Conservation (phyloP, 2,113 vertebrate species). For the Melanotaenia duboulayi region DNA sequence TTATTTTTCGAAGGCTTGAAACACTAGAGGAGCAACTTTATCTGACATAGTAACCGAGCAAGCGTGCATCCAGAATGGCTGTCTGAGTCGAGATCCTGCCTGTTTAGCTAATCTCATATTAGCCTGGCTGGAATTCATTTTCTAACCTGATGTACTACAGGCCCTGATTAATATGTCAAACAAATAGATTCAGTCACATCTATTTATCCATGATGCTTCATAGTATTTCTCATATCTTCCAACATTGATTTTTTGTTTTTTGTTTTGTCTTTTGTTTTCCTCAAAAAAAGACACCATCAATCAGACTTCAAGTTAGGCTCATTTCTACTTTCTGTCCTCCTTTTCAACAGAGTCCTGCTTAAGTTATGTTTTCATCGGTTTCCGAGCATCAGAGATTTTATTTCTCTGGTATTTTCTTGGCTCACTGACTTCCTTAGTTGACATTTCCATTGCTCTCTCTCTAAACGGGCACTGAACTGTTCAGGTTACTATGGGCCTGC, state of each 20-base stretch:
- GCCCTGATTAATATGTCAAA: slow-evolving; percentile 63
- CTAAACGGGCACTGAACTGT: slow-evolving; percentile 33
- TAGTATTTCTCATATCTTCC: slow-evolving; percentile 38
- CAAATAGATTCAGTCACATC: slow-evolving; percentile 66
- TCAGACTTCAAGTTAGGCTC: slow-evolving; percentile 63
- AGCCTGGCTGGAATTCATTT: slow-evolving; percentile 49
- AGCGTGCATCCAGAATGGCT: background rate
- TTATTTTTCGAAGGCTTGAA: slow-evolving; percentile 50
- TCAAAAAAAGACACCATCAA: slow-evolving; percentile 57
- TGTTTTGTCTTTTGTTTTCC: background rate
- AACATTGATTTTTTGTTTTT: slow-evolving; percentile 58
- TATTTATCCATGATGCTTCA: slow-evolving; percentile 61
- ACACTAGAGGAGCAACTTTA: slow-evolving; percentile 31
- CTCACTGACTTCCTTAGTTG: slow-evolving; percentile 44
- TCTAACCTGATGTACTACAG: slow-evolving; percentile 45
- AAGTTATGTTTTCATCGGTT: slow-evolving; percentile 43
- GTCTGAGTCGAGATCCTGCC: slow-evolving; percentile 53
- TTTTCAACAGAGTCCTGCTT: slow-evolving; percentile 51
- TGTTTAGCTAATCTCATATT: slow-evolving; percentile 55
- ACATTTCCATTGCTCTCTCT: slow-evolving; percentile 59
- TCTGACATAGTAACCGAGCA: background rate
- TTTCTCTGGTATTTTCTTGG: slow-evolving; percentile 45
- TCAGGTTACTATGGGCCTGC: slow-evolving; percentile 32
- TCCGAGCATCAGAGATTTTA: slow-evolving; percentile 41
- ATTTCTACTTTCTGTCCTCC: slow-evolving; percentile 54